Base-by-base conservation (phyloP, 2,797 vertebrate genomes). In the Catostomus latipinnis region DNA sequence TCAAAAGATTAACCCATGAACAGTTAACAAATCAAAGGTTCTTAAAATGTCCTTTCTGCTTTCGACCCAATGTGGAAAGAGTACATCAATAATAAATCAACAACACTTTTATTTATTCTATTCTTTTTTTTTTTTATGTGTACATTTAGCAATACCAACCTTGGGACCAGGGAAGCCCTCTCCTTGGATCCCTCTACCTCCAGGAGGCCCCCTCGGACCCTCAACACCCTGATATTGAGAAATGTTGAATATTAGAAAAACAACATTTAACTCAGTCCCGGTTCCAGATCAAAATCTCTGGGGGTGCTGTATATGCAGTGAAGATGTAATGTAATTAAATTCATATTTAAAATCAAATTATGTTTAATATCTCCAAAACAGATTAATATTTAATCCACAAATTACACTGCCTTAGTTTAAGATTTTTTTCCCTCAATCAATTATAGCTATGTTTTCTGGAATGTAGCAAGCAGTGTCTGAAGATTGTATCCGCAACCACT, bases 151-250 rank as follows among this genome's bases (percentile, higher is more conserved):
- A n/a, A 52, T 18, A 89, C 91, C 84, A 88, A 98, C 96, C 94
- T 97, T 97, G 22, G 92, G 75, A 88, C 96, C 96, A 80, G 93
- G 90, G 74, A 96, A 85, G 67, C 96, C 96, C 83, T 96, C 95
- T 89, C 95, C 96, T 88, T 90, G 91, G 83, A 91, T 11, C n/a
- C 95, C 95, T 91, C 96, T 96, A 66, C 82, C 86, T 71, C 94
- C 94, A 12, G 94, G 91, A 78, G 94, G 95, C 67, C 96, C 94
- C 81, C 93, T 92, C 54, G 96, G 96, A 79, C 96, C 96, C 78
- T 96, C 94, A 49, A 92, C 82, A 82, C 96, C 96, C 96, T 98
- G 73, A 80, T 34, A 8, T 67, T 87, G 69, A 49, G 34, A 53
- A 2, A 67, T 14, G 49, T 8, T 70, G 7, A 1, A 76, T 2